Base-by-base conservation (phyloP, 2,888 invertebrate species). In the Heliconius ismenius region DNA sequence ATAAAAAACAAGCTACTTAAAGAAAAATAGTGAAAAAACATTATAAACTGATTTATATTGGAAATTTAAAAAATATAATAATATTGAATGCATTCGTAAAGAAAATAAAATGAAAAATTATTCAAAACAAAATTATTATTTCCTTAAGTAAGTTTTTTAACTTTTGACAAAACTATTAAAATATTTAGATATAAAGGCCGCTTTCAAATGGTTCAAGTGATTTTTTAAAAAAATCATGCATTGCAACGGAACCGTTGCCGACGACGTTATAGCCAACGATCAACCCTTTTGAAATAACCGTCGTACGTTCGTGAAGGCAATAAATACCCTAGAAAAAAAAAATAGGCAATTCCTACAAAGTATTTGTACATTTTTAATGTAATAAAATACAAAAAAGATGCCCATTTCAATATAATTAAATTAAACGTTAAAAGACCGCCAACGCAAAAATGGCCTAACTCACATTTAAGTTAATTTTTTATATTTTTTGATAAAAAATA, bases 221-320 rank as follows among this genome's bases (percentile, higher is more conserved):
- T 32, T 73, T 74, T 83, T 79, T 36, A n/a, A 36, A 36, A 65
- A 65, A 65, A 39, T 79, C 92, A 92, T 92, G 92, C 92, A 91
- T 83, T 87, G 87, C 87, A 90, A 91, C 89, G 89, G 89, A 88
- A 89, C 90, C 89, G 84, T 83, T 83, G 82, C 84, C 85, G 85
- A 87, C 86, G 87, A 87, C 90, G 87, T 86, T 85, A 86, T 86
- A 89, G 86, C 88, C 88, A 90, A 90, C 87, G 91, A 94, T 94
- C 94, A 94, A 94, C 94, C 94, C 94, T 94, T 94, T 94, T 93
- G 94, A 94, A 94, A 92, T 88, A 86, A 90, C 88, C 88, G 88
- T 87, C 89, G 84, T 83, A 83, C 87, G 88, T 84, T 83, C 87
- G 87, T 77, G 79, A 85, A 89, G 86, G 86, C 90, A 90, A 65